Base-by-base conservation (phyloP, 2,113 vertebrate genomes). In the Phyllostomus discolor region DNA sequence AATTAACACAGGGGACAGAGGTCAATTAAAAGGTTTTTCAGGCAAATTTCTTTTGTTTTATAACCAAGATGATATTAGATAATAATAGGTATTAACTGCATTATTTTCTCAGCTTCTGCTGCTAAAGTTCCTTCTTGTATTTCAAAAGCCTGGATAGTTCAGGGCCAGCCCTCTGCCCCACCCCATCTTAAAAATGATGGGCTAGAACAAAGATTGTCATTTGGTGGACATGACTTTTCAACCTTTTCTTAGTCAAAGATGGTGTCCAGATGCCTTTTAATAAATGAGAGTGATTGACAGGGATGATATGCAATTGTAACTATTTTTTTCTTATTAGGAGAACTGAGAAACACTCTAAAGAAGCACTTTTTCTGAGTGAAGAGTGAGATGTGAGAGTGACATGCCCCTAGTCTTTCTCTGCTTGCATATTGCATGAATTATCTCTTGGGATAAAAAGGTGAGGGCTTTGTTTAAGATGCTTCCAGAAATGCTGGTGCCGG, bases 21-120 rank as follows among this genome's bases (percentile, higher is more conserved):
- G 46, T 76, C 62, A 78, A 26, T 11, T 12, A n/a, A 72, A 73
- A 82, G 22, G 24, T 67, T 88, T 94, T 94, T 76, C n/a, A 83
- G 46, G 43, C 35, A 75, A 91, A 11, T 62, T 15, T 79, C 31
- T 91, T 70, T 91, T 87, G 16, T 95, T 95, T 95, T 88, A 52
- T 90, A 88, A 62, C 22, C 14, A 88, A 96, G 82, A 46, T 48
- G 85, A 72, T 72, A 92, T 52, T 82, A 62, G 46, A 31, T 86
- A 19, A 67, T 57, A 66, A 67, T 43, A 76, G 41, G 10, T 76
- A 16, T 28, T 89, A 82, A n/a, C 12, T 72, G 28, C 15, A 10
- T 20, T 73, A 24, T 82, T 70, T 92, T 84, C 43, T 80, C 64
- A 54, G 35, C 28, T 90, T 92, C 31, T 75, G 85, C 28, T 75